phyloP scores from a whole-genome alignment of 2,888 invertebrate species.

The Anticlea derivata region DNA sequence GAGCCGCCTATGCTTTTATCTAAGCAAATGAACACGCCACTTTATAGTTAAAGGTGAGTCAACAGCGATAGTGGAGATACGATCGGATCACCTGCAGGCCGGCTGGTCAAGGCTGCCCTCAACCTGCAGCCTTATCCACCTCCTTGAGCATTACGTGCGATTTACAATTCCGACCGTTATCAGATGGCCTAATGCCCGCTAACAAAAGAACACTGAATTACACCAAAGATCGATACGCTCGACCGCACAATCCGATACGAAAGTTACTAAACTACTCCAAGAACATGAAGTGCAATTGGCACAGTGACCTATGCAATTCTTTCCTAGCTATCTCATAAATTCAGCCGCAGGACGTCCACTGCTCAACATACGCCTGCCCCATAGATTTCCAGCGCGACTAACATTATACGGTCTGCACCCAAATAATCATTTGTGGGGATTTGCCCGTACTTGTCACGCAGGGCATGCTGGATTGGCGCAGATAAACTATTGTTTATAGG shows the following conservation, averaged over 20 bases:
- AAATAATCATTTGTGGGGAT: no score
- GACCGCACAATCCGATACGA: conserved; percentile 44
- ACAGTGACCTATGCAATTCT: conserved; percentile 1
- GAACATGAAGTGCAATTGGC: conserved; percentile 29
- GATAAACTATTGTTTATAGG: no score
- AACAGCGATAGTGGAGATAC: conserved; percentile 54
- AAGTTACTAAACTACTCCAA: conserved; percentile 36
- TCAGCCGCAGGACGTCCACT: no score
- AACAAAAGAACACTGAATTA: conserved; percentile 69
- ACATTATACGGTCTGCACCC: no score
- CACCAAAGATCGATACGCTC: conserved; percentile 64
- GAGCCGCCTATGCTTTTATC: conserved; percentile 41
- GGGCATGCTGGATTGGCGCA: no score
- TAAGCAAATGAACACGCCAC: conserved; percentile 47
- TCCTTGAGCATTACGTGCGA: conserved; percentile 75
- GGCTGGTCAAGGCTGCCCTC: conserved; percentile 65
- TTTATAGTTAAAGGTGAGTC: conserved; percentile 47
- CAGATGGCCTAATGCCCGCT: conserved; percentile 68
- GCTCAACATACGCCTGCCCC: no score
- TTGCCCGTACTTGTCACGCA: no score
- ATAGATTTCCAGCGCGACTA: no score
- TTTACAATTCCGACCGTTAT: conserved; percentile 72
- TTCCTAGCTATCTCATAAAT: no score
- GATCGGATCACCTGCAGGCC: conserved; percentile 60
- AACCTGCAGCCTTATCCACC: conserved; percentile 47